phyloP scores from a whole-genome alignment of 2,888 invertebrate genomes.

The Drosophila neutralis region DNA sequence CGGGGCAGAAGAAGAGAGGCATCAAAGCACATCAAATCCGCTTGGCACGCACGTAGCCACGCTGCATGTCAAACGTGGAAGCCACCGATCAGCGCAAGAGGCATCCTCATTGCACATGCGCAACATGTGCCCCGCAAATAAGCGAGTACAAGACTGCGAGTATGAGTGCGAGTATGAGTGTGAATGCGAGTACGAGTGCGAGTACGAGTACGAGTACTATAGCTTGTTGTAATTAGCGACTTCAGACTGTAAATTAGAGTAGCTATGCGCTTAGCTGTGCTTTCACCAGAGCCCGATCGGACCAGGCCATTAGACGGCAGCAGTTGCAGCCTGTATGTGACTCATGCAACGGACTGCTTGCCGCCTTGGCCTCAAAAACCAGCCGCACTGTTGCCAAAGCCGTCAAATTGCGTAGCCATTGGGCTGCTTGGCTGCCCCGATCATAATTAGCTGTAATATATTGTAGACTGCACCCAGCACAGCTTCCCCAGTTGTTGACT shows the following conservation, averaged over 20 bases:
- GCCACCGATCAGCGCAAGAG: conserved; percentile 35
- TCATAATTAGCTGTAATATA: conserved; percentile 75
- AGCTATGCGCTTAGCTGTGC: conserved; percentile 52
- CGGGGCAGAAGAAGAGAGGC: conserved; percentile 26
- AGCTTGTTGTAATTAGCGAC: conserved; percentile 69
- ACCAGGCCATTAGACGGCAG: conserved; percentile 60
- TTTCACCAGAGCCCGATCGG: conserved; percentile 56
- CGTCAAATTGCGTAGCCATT: conserved; percentile 68
- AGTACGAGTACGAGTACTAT: neutral
- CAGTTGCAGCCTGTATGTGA: conserved; percentile 41
- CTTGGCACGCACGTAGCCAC: conserved; percentile 74
- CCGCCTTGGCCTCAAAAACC: conserved; percentile 66
- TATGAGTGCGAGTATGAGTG: conserved; percentile 31
- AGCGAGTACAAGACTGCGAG: conserved; percentile 22
- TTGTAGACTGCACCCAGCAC: conserved; percentile 39
- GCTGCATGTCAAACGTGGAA: conserved; percentile 48
- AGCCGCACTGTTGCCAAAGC: conserved; percentile 49
- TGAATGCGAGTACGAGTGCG: neutral
- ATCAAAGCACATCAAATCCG: conserved; percentile 61
- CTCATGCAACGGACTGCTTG: conserved; percentile 58
- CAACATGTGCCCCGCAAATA: conserved; percentile 53
- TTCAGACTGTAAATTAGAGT: conserved; percentile 68
- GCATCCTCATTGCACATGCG: conserved; percentile 75
- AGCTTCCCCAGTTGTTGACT: conserved; percentile 20
- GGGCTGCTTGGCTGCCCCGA: conserved; percentile 44